Conservation (phyloP, 2,113 vertebrate genomes). For the Lucifuga dentata region DNA sequence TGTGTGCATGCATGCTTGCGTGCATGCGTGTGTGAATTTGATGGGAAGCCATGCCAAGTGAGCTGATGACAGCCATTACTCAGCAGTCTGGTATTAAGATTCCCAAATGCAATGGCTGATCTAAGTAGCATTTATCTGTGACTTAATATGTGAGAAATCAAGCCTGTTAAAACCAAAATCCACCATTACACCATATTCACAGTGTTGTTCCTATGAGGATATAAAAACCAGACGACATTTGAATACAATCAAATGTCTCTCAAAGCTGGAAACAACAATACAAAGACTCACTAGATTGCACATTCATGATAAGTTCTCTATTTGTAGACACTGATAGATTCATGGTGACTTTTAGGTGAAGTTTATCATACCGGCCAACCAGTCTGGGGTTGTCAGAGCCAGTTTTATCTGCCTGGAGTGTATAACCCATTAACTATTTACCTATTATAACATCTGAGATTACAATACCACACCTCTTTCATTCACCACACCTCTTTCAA, state of each 20-base stretch:
- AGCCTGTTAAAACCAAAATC: too few relatives aligned
- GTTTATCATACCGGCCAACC: too few relatives aligned
- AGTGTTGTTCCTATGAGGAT: too few relatives aligned
- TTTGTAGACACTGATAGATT: not conserved
- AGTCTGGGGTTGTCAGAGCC: too few relatives aligned
- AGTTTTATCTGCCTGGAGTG: conserved; percentile 22
- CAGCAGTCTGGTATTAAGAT: not conserved
- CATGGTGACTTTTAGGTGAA: too few relatives aligned
- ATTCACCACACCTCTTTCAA: conserved; percentile 5
- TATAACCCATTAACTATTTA: conserved; percentile 50
- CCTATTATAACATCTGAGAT: conserved; percentile 43
- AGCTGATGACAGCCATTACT: conserved; percentile 6
- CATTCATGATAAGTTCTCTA: not conserved
- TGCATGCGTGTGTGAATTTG: conserved; percentile 1
- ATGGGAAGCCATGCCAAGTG: conserved; percentile 13
- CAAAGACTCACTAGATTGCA: too few relatives aligned
- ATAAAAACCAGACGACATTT: too few relatives aligned
- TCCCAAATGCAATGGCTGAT: not conserved
- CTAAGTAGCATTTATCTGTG: too few relatives aligned
- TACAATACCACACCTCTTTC: too few relatives aligned
- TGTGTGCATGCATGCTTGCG: not conserved
- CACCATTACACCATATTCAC: too few relatives aligned
- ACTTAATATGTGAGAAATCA: too few relatives aligned
- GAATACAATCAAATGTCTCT: not conserved
- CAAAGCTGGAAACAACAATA: not conserved